A percentile compares a stretch with the other conserved stretches of the same genome.
These are phyloP conservation scores for Pseudomugil gertrudae DNA, from an alignment of 2,797 vertebrate genomes.

Conservation along the genomic window DNA sequence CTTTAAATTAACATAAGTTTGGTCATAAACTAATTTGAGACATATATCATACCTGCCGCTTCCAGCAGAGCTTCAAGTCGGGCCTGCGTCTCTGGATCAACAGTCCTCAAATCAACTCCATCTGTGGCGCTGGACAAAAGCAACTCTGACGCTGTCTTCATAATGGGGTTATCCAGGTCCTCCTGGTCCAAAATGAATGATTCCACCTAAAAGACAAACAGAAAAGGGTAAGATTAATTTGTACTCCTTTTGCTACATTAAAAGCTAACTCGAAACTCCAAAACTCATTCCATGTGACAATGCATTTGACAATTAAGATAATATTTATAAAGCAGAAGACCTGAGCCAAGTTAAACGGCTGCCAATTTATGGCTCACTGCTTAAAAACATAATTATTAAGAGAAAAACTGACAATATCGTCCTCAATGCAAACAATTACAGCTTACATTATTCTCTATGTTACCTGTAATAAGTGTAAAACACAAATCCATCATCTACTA, in stretches of 20 bases:
- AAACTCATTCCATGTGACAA: not conserved
- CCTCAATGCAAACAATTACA: not conserved
- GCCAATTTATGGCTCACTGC: not conserved
- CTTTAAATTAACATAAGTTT: slow-evolving; percentile 34
- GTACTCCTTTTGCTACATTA: not conserved
- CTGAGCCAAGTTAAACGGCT: not conserved
- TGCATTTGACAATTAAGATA: not conserved
- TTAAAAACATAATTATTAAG: not conserved
- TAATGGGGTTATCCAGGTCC: slow-evolving; percentile 98
- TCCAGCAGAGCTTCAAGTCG: slow-evolving; percentile 96
- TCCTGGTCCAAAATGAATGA: slow-evolving; percentile 99
- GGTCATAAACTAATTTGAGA: slow-evolving; percentile 14
- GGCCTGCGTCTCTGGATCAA: slow-evolving; percentile 98
- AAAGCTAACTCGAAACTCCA: slow-evolving; percentile 3
- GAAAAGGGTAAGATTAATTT: not conserved
- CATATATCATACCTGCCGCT: slow-evolving; percentile 89
- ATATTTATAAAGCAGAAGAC: not conserved
- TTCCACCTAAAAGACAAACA: slow-evolving; percentile 88
- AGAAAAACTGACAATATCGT: not conserved
- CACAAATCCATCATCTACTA: slow-evolving; percentile 19
- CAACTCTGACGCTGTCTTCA: slow-evolving; percentile 98
- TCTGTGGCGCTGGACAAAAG: slow-evolving; percentile 96
- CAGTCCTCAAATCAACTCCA: slow-evolving; percentile 94
- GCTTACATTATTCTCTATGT: slow-evolving; percentile 10
- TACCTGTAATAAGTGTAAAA: slow-evolving; percentile 8